Conservation (phyloP, 2,113 vertebrate species). For the Mesembrinibis cayennensis region DNA sequence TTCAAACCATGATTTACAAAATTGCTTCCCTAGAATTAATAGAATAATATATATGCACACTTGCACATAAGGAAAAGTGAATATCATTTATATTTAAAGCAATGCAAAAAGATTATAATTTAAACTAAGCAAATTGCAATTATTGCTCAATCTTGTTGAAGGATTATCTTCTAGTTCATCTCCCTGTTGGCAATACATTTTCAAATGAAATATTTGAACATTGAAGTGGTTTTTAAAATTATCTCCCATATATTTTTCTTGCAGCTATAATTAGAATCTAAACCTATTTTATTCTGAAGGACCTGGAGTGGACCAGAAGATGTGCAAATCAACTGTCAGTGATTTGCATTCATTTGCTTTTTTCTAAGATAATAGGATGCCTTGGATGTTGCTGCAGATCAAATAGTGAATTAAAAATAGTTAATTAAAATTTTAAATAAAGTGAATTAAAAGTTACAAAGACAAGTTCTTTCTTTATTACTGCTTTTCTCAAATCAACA, state of each 20-base stretch:
- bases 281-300: slow-evolving; percentile 60
- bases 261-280: slow-evolving; percentile 56
- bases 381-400: slow-evolving; percentile 40
- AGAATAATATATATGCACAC: slow-evolving; percentile 35
- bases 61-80: slow-evolving; percentile 31
- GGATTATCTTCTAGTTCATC: slow-evolving; percentile 66
- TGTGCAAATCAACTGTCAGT: slow-evolving; percentile 39
- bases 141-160: slow-evolving; percentile 60
- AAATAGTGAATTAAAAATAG: slow-evolving; percentile 50
- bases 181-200: slow-evolving; percentile 61
- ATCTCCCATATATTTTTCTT: slow-evolving; percentile 52
- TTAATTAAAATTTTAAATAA: slow-evolving; percentile 52
- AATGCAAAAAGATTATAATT: slow-evolving; percentile 61
- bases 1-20: slow-evolving; percentile 23
- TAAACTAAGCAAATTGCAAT: slow-evolving; percentile 64
- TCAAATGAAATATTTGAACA: slow-evolving; percentile 70
- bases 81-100: slow-evolving; percentile 44
- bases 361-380: slow-evolving; percentile 47
- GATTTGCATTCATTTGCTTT: slow-evolving; percentile 47
- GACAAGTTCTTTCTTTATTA: neutral
- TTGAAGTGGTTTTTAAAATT: slow-evolving; percentile 52
- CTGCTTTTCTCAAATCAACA: neutral
- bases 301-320: slow-evolving; percentile 55
- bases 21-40: slow-evolving; percentile 41
- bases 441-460: slow-evolving; percentile 9